Base-by-base conservation (phyloP, 2,113 vertebrate genomes). In the Xiphophorus couchianus region DNA sequence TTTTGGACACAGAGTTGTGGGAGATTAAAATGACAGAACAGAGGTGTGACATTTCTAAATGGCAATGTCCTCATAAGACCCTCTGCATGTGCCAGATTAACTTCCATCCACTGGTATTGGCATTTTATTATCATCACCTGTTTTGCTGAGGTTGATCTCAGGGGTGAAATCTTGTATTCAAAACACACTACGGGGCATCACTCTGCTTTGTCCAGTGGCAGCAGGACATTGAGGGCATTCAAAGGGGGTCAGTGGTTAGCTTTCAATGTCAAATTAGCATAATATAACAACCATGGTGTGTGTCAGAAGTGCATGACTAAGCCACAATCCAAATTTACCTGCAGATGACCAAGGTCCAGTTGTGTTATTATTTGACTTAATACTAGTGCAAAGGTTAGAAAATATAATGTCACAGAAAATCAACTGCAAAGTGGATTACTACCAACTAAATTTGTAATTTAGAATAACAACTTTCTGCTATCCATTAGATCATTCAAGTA, bases 31-130 rank as follows among this genome's bases (percentile, higher is more conserved):
- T n/a, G 12, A 87, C 77, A 69, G 78, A 61, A 69, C 65, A 71
- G 69, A 74, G 77, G 85, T 84, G 84, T 93, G 92, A 93, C 92
- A 93, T 94, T 94, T 94, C 71, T 84, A 92, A 93, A 93, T 93
- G 92, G 90, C 92, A 93, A 64, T 63, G 84, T 91, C 86, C 88
- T 63, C 69, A 89, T 86, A 83, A 90, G 84, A 88, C 74, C 73
- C 73, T 64, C 83, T 81, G 75, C 85, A 88, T 89, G 92, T 87
- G 88, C 83, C 87, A 83, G 71, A 79, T 82, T 79, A 69, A 73
- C 80, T 63, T 83, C 76, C 67, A 37, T 91, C 90, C 88, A 67
- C 62, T 27, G 73, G 80, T 87, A 88, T 83, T 93, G 92, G 86
- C 92, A 91, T 93, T 30, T 93, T 93, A 88, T 87, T 87, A 44